These are phyloP conservation scores for Tetranychus urticae DNA, from an alignment of 1,140 invertebrate genomes.

Conservation along the genomic window DNA sequence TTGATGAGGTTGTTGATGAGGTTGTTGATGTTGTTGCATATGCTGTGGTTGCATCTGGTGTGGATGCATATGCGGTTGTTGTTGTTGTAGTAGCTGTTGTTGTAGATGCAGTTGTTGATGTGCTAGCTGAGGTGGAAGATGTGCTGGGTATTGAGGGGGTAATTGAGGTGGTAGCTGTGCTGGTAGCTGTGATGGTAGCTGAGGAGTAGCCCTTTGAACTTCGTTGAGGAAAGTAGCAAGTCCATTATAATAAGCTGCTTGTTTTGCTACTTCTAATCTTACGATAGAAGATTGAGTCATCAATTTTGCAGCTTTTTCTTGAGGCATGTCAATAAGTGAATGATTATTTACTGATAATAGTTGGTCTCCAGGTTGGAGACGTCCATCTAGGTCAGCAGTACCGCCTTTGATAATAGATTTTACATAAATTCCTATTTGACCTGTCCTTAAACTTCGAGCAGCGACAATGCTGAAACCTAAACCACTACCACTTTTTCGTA, in stretches of 20 bases:
- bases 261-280: slow-evolving; percentile 83
- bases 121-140: background rate
- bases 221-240: slow-evolving; percentile 44
- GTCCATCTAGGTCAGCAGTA: slow-evolving; percentile 78
- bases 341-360: slow-evolving; percentile 87
- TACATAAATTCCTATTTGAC: slow-evolving; percentile 82
- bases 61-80: background rate
- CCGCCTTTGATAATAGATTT: slow-evolving; percentile 90
- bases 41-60: background rate
- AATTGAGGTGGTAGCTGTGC: background rate
- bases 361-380: slow-evolving; percentile 88
- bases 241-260: slow-evolving; percentile 88
- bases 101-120: background rate
- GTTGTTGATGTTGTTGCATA: background rate
- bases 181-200: background rate
- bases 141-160: background rate
- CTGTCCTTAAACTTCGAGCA: slow-evolving; percentile 72
- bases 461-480: slow-evolving; percentile 85
- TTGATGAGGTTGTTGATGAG: background rate
- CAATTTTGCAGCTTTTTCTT: slow-evolving; percentile 89
- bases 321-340: slow-evolving; percentile 82
- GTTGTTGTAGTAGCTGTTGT: background rate
- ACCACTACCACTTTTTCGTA: slow-evolving; percentile 69
- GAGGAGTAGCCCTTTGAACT: background rate
- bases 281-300: slow-evolving; percentile 81